phyloP scores from a whole-genome alignment of 2,113 vertebrate species.

The Eublepharis macularius region DNA sequence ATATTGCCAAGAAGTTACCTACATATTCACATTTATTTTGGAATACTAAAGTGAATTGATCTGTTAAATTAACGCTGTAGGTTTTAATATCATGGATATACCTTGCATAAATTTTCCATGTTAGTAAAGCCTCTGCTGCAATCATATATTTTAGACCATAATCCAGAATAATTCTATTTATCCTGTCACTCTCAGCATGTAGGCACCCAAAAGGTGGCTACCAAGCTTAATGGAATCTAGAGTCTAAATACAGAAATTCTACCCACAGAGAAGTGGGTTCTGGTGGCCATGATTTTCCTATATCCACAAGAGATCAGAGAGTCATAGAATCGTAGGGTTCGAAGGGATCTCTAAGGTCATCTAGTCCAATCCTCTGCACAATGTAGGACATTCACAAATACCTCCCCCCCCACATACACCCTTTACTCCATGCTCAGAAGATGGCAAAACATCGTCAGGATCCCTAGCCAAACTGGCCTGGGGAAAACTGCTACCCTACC shows the following conservation, averaged over 20 bases:
- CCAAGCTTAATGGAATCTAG: not conserved
- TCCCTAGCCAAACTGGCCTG: no score
- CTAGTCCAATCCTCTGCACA: no score
- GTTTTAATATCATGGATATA: not conserved
- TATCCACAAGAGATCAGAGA: not conserved
- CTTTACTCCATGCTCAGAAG: no score
- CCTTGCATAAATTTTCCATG: not conserved
- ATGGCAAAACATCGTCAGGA: no score
- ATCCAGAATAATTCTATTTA: not conserved
- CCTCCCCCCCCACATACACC: no score
- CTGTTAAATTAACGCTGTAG: not conserved
- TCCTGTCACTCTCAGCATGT: no score
- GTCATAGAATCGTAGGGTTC: no score
- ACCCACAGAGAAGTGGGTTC: not conserved
- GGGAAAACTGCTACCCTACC: no score
- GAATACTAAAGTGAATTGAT: not conserved
- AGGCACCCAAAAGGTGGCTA: no score
- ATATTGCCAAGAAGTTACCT: not conserved
- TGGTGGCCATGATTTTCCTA: not conserved
- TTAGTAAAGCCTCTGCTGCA: no score
- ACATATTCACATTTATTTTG: not conserved
- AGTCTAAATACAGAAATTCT: not conserved
- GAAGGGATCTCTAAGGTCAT: no score
- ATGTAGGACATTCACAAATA: no score
- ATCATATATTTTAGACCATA: not conserved